These are phyloP conservation scores for Phaethornis superciliosus DNA, from an alignment of 2,113 vertebrate genomes.

Conservation along the genomic window DNA sequence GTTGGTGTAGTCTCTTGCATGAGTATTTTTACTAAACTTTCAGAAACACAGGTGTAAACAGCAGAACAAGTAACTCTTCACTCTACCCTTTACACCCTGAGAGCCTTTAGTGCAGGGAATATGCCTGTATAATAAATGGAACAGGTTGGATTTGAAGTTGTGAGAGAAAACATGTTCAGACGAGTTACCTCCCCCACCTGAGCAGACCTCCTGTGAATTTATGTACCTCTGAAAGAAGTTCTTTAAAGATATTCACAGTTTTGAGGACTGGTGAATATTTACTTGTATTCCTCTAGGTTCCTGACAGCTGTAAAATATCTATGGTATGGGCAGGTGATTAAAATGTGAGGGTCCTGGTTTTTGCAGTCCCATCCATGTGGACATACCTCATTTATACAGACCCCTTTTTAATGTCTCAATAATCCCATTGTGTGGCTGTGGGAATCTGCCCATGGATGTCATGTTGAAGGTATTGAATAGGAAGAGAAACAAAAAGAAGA, in stretches of 20 bases:
- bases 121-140: background rate
- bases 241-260: background rate
- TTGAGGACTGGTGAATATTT: background rate
- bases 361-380: background rate
- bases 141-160: background rate
- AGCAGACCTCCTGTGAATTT: conserved; percentile 1
- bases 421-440: background rate
- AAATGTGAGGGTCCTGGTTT: background rate
- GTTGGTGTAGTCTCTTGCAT: background rate
- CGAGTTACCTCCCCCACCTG: background rate
- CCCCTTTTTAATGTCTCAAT: background rate
- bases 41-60: background rate
- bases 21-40: background rate
- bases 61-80: background rate
- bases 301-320: background rate
- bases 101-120: background rate
- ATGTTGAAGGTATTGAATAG: background rate
- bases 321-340: background rate
- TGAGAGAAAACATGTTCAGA: conserved; percentile 24
- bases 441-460: background rate
- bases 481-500: background rate
- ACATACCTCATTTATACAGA: background rate
- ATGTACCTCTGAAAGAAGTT: background rate
- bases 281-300: background rate
- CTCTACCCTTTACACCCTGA: background rate